Base-by-base conservation (phyloP, 1,140 invertebrate genomes). In the Penaeus vannamei region DNA sequence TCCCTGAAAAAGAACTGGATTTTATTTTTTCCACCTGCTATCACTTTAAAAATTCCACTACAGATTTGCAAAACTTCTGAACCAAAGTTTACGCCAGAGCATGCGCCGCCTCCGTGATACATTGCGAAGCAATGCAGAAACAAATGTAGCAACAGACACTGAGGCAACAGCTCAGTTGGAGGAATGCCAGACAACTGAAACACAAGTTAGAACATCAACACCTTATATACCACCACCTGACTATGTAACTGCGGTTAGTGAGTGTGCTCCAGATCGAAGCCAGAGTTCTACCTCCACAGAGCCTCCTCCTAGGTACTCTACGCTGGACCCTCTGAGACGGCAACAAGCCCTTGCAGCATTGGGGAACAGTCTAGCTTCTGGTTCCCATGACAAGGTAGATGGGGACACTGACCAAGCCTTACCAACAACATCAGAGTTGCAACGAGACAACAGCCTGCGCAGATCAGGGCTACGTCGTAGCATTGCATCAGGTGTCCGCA, bases 11-110 rank as follows among this genome's bases (percentile, higher is more conserved):
- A 76, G 36, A 29, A 29, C 12, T 8, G 36, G 36, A 42, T 42
- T 53, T 17, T 5, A 53, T 53, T 53, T 53, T 53, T 53, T 0
- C 53, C 53, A 76, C 8, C 1, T 76, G 14, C 26, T 29, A 76
- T 76, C 26, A 19, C 69, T 29, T 29, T 12, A 76, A 29, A 36
- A 29, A 29, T 53, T 83, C 77, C 85, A 22, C 91, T 92, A n/a
- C 91, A 94, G 96, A 80, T 95, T 97, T 86, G 96, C 96, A 7
- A 97, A 97, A 91, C 93, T 97, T 90, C 92, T 97, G 59, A 94
- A 97, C 1, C 95, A 96, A 91, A 97, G 96, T 92, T 95, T 97
- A 53, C 93, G 97, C n/a, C 93, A 96, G 61, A 97, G 96, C 92
- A 95, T 97, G 69, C 94, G 97, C 64, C 94, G 96, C 77, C 93